Evolutionary conservation across 2,888 invertebrate genomes (phyloP).

Genomic region (Watsonalla cultraria): DNA sequence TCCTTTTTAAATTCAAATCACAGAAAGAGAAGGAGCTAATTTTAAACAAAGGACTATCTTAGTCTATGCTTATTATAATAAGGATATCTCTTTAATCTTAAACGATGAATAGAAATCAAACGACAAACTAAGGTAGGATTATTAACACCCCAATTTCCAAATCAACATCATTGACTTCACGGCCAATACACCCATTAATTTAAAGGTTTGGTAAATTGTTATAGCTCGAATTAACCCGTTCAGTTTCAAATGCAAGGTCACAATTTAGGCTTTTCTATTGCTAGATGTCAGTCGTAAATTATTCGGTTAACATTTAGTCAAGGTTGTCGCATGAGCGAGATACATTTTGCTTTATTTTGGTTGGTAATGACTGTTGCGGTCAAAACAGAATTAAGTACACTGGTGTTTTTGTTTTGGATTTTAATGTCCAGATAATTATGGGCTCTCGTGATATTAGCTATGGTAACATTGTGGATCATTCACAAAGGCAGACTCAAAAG

Average conservation of each 20-base stretch:
- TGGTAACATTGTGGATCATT: no score
- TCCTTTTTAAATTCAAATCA: no score
- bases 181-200: neutral
- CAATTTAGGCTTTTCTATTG: conserved; percentile 14
- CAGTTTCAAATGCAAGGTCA: conserved; percentile 15
- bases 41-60: no score
- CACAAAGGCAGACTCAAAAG: no score
- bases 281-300: conserved; percentile 7
- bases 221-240: conserved; percentile 4
- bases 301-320: neutral
- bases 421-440: neutral
- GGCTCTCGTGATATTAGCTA: neutral
- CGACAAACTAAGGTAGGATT: no score
- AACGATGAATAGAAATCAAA: no score
- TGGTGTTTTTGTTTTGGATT: neutral
- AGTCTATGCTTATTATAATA: no score
- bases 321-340: conserved; percentile 1
- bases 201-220: neutral
- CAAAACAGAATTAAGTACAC: neutral
- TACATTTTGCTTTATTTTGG: neutral
- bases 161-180: neutral
- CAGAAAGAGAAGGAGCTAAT: no score
- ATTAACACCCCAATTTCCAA: neutral
- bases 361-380: neutral
- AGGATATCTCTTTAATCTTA: no score